phyloP scores from a whole-genome alignment of 2,888 invertebrate genomes.

The Hirtodrosophila alboralis region DNA sequence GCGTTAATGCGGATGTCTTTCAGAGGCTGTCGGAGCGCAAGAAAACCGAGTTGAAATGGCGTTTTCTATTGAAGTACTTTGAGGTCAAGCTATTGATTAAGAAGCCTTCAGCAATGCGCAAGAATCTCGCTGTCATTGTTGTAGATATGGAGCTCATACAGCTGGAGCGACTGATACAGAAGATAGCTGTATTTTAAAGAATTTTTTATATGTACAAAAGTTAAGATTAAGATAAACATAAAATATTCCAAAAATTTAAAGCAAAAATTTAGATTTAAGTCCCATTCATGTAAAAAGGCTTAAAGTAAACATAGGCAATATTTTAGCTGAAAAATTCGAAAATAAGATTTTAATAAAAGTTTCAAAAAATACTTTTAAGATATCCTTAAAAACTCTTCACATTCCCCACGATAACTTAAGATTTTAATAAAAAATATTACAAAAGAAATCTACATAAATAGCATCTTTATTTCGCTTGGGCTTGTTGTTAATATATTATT shows the following conservation, averaged over 20 bases:
- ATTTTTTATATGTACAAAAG: no score
- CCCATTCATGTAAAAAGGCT: no score
- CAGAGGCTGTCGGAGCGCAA: slow-evolving; percentile 85
- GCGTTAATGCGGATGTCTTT: slow-evolving; percentile 85
- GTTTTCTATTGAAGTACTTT: slow-evolving; percentile 87
- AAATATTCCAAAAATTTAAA: no score
- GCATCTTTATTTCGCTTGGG: slow-evolving; percentile 64
- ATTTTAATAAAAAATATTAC: neutral
- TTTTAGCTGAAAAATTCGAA: no score
- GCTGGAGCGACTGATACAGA: slow-evolving; percentile 69
- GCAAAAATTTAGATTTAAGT: no score
- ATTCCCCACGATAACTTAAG: neutral
- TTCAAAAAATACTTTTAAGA: no score
- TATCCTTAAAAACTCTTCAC: no score
- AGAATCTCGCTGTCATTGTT: slow-evolving; percentile 64
- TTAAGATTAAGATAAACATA: no score
- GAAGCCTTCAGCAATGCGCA: slow-evolving; percentile 68
- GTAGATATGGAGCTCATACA: slow-evolving; percentile 72
- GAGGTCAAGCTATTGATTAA: slow-evolving; percentile 84
- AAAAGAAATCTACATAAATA: slow-evolving; percentile 58
- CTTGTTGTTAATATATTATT: slow-evolving; percentile 39
- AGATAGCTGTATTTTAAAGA: slow-evolving; percentile 73
- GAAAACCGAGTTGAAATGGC: slow-evolving; percentile 87
- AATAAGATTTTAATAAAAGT: no score
- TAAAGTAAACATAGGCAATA: no score